phyloP scores from a whole-genome alignment of 2,113 vertebrate genomes.

The Podarcis muralis region DNA sequence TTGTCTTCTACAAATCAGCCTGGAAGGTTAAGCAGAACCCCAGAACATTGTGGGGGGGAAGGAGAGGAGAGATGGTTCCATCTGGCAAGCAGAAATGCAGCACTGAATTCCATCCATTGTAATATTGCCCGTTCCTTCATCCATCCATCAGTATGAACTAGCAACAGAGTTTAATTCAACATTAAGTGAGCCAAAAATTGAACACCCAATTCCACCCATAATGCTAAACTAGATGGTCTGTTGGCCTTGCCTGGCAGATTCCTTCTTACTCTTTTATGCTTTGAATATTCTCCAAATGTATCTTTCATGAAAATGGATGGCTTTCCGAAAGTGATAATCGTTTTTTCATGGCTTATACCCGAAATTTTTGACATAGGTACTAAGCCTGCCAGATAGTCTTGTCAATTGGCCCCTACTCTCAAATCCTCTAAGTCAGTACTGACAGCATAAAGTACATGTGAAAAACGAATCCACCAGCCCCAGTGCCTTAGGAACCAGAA shows the following conservation, averaged over 20 bases:
- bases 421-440: not conserved
- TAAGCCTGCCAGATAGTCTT: not conserved
- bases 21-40: too few relatives aligned
- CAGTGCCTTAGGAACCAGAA: not conserved
- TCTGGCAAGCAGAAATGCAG: too few relatives aligned
- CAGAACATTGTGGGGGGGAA: too few relatives aligned
- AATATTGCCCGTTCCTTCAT: too few relatives aligned
- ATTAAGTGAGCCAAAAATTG: too few relatives aligned
- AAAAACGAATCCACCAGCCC: not conserved
- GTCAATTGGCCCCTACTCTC: not conserved
- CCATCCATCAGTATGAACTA: too few relatives aligned
- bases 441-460: not conserved
- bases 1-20: too few relatives aligned
- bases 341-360: not conserved
- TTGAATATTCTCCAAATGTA: not conserved
- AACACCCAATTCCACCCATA: too few relatives aligned
- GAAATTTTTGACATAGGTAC: not conserved
- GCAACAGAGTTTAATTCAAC: too few relatives aligned
- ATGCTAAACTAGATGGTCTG: not conserved
- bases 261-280: not conserved
- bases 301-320: not conserved
- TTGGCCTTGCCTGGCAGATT: not conserved
- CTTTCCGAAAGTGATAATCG: not conserved
- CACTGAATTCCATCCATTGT: too few relatives aligned
- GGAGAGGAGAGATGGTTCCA: too few relatives aligned